A percentile compares a stretch with the other conserved stretches of the same genome.
Conservation (phyloP, 2,113 vertebrate genomes). For the Channa argus region DNA sequence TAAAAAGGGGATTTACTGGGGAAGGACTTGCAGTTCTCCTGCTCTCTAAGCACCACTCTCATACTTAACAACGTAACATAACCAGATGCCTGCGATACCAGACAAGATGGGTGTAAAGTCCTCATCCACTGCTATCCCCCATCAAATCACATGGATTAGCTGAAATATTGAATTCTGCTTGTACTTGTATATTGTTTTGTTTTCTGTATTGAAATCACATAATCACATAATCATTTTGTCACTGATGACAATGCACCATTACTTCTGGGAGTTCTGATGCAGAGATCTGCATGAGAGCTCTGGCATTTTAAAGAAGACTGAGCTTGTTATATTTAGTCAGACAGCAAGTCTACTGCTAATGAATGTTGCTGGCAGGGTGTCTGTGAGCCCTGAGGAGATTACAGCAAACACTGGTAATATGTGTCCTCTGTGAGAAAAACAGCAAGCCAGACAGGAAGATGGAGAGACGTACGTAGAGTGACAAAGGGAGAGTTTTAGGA, state of each 20-base stretch:
- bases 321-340: conserved; percentile 83
- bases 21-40: conserved; percentile 40
- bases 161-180: background rate
- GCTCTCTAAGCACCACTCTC: conserved; percentile 47
- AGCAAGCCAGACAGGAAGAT: conserved; percentile 52
- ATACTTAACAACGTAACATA: conserved; percentile 36
- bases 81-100: conserved; percentile 23
- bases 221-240: conserved; percentile 34
- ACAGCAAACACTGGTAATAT: conserved; percentile 71
- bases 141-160: background rate
- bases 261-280: conserved; percentile 55
- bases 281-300: conserved; percentile 60
- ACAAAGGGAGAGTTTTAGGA: conserved; percentile 14
- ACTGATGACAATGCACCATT: conserved; percentile 36
- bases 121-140: conserved; percentile 12
- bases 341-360: conserved; percentile 80
- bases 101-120: conserved; percentile 16
- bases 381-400: conserved; percentile 76
- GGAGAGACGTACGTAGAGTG: conserved; percentile 30
- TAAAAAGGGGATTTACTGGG: conserved; percentile 55
- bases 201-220: conserved; percentile 40
- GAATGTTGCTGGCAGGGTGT: conserved; percentile 82
- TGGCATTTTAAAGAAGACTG: conserved; percentile 73
- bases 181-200: background rate
- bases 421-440: conserved; percentile 66